phyloP scores from a whole-genome alignment of 2,888 invertebrate genomes.

The Sinhomidia bicolor region DNA sequence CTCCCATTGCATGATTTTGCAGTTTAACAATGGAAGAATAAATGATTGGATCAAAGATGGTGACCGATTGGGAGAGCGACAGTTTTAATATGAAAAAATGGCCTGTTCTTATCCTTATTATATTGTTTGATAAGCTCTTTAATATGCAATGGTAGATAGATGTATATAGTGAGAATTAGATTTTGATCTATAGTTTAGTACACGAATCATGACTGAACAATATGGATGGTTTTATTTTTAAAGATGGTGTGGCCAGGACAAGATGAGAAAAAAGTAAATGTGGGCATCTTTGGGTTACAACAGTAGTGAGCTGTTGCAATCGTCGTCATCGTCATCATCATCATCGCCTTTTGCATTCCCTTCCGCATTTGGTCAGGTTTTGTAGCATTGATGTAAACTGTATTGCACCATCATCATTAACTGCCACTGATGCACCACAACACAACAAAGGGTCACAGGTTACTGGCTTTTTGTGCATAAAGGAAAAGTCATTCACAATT shows the following conservation, averaged over 20 bases:
- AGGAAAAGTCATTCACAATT: neutral
- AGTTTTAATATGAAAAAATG: neutral
- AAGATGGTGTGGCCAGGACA: neutral
- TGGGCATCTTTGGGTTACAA: neutral
- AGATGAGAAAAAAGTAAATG: too few relatives aligned
- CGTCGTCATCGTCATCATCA: neutral
- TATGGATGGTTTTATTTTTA: neutral
- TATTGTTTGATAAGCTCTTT: too few relatives aligned
- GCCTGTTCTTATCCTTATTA: too few relatives aligned
- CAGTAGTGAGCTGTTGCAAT: neutral
- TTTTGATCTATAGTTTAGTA: slow-evolving; percentile 18
- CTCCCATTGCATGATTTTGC: slow-evolving; percentile 45
- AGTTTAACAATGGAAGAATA: slow-evolving; percentile 56
- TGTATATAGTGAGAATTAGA: slow-evolving; percentile 61
- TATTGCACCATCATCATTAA: slow-evolving; percentile 44
- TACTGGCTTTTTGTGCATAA: slow-evolving; percentile 15
- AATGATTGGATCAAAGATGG: slow-evolving; percentile 53
- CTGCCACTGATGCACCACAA: slow-evolving; percentile 14
- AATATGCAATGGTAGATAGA: neutral
- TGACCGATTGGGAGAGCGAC: slow-evolving; percentile 23
- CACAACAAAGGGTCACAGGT: slow-evolving; percentile 56
- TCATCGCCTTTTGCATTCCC: slow-evolving; percentile 11
- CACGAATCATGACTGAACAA: slow-evolving; percentile 44
- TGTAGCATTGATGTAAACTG: neutral
- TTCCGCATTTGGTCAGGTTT: slow-evolving; percentile 66